Base-by-base conservation (phyloP, 2,888 invertebrate species). In the Leucania comma region DNA sequence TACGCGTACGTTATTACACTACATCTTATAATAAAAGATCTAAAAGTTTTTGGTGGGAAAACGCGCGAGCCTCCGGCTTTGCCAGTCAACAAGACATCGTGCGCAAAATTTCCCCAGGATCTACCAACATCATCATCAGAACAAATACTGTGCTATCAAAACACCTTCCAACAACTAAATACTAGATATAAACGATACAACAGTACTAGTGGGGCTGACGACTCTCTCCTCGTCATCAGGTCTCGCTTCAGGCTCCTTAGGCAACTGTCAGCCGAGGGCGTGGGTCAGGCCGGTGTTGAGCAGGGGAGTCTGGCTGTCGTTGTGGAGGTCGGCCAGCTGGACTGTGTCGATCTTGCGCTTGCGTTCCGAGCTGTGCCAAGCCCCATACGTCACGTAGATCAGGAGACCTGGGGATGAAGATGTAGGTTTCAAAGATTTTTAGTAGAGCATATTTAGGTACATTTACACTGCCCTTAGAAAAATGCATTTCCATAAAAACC, bases 341-440 rank as follows among this genome's bases (percentile, higher is more conserved):
- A 93, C 86, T 0, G 86, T 68, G 70, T 92, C 94, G 10, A 84
- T 32, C 60, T 85, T 86, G 22, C 92, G 92, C 1, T 93, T 91
- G 6, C 96, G 91, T 84, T 97, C 96, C 0, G 92, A 92, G 82
- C 98, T 98, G 91, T 98, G 96, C 96, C 97, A 97, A 53, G 97
- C 96, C 65, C 98, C 98, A 90, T 98, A 98, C 14, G 96, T 94
- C 79, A 97, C 96, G 93, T 98, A 98, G 86, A 98, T 97, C 12
- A 97, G 78, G 5, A 98, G 94, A 81, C 98, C 98, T 97, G 92
- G 80, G 91, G 76, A 67, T 60, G 71, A 61, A 51, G 63, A 9
- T 17, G 10, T 22, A 14, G 24, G 10, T 38, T 48, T 14, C 1
- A 42, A 42, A 42, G 35, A 35, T 17, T 42, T 14, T 42, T 42